phyloP scores from a whole-genome alignment of 2,888 invertebrate species.

The Trichogramma dendrolimi region DNA sequence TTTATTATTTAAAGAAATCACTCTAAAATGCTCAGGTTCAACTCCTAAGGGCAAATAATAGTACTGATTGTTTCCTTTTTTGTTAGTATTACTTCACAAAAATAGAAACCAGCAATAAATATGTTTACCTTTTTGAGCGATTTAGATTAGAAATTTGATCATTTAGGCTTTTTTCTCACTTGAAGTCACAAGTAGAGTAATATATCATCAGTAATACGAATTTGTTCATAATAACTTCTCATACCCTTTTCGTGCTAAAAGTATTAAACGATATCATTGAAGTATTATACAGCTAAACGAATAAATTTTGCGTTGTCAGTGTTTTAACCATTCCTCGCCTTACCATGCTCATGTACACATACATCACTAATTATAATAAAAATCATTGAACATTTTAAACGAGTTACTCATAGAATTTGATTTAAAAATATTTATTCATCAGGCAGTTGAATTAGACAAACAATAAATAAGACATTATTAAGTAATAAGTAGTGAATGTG shows the following conservation, averaged over 20 bases:
- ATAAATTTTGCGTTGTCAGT: slow-evolving; percentile 27
- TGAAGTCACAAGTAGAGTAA: too few relatives aligned
- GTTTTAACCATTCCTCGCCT: slow-evolving; percentile 18
- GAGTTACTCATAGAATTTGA: slow-evolving; percentile 27
- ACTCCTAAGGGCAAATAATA: too few relatives aligned
- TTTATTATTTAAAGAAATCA: slow-evolving; percentile 18
- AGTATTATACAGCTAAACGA: slow-evolving; percentile 22
- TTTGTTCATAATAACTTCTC: too few relatives aligned
- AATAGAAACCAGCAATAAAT: too few relatives aligned
- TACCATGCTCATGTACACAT: slow-evolving; percentile 24
- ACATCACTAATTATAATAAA: slow-evolving; percentile 24
- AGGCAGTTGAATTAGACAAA: slow-evolving; percentile 13
- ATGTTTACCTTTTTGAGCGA: too few relatives aligned
- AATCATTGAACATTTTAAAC: slow-evolving; percentile 16
- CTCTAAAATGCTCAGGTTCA: slow-evolving; percentile 19
- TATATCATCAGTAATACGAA: too few relatives aligned
- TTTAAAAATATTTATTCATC: slow-evolving; percentile 14
- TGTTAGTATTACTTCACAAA: too few relatives aligned
- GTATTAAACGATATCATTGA: slow-evolving; percentile 25
- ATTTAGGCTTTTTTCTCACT: too few relatives aligned
- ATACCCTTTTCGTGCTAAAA: background rate
- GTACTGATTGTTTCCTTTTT: too few relatives aligned
- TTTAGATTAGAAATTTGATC: too few relatives aligned
- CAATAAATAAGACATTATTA: slow-evolving; percentile 21
- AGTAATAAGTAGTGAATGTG: slow-evolving; percentile 40